Base-by-base conservation (phyloP, 2,888 invertebrate genomes). In the Eristalis tenax region DNA sequence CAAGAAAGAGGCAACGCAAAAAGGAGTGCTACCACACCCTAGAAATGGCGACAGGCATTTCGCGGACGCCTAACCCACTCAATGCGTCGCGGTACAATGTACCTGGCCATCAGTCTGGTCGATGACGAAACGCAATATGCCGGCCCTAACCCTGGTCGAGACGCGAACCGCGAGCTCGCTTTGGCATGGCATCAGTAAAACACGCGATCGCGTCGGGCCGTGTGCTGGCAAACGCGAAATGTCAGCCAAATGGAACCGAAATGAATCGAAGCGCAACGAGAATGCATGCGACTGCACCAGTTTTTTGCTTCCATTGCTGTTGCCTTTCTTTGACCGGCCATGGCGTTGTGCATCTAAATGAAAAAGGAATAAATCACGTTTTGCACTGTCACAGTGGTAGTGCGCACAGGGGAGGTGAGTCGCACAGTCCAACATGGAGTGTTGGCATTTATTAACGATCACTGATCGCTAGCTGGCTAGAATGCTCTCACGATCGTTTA, bases 211-310 rank as follows among this genome's bases (percentile, higher is more conserved):
- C 8, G 35, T 43, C 38, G 18, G n/a, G 18, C 50, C n/a, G 11
- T 23, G 56, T 50, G 32, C 4, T 23, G 11, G n/a, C 43, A 66
- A 65, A 26, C 64, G 65, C 43, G 40, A 78, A 77, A 81, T 85
- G 85, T 82, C 82, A 81, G 56, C 64, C 15, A 57, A 66, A 35
- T 26, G 59, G 18, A 57, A 74, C 32, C 5, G 40, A 75, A 57
- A 57, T 65, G 35, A 77, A 74, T 65, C 50, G 50, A 75, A 75
- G 59, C 26, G 70, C 81, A 59, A 69, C 73, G 23, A 40, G 28
- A 77, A 50, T 81, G 75, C 85, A 85, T 50, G 50, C 76, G 81
- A 85, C n/a, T 76, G 81, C 76, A 85, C 73, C 63, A 59, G 28
- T 75, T 63, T 81, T n/a, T n/a, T 50, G 50, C 8, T 8, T n/a